phyloP scores from a whole-genome alignment of 2,113 vertebrate species.

The Phylloscopus trochiloides region DNA sequence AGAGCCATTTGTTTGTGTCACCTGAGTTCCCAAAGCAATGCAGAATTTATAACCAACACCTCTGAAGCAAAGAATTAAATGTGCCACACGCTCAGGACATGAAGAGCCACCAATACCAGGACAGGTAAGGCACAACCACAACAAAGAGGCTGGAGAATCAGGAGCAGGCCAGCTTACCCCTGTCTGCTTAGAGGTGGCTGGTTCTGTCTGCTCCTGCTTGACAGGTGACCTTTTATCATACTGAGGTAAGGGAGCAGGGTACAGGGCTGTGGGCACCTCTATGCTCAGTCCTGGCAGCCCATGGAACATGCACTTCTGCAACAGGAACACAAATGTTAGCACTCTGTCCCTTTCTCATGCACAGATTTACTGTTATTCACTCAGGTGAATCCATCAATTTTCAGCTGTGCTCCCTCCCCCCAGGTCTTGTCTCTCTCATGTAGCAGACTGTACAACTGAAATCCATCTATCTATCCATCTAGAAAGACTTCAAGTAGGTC shows the following conservation, averaged over 20 bases:
- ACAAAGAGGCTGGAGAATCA: fast-evolving
- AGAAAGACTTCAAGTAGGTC: background rate
- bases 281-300: slow-evolving; percentile 88
- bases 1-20: background rate
- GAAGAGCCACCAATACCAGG: fast-evolving
- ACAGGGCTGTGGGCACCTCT: slow-evolving; percentile 85
- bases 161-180: slow-evolving; percentile 63
- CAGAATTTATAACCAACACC: background rate
- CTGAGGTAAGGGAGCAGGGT: slow-evolving; percentile 88
- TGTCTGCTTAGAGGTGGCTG: slow-evolving; percentile 54
- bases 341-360: fast-evolving
- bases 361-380: background rate
- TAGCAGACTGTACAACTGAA: fast-evolving
- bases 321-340: background rate
- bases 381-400: background rate
- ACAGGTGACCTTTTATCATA: slow-evolving; percentile 78
- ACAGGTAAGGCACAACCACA: background rate
- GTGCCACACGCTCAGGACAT: background rate
- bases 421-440: background rate
- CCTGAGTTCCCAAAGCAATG: background rate
- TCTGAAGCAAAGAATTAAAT: background rate
- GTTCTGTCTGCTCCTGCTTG: slow-evolving; percentile 73
- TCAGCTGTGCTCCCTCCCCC: background rate
- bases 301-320: slow-evolving; percentile 92
- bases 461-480: background rate